Evolutionary conservation across 2,797 vertebrate genomes (phyloP).

Genomic region (Enteromius viviparus): DNA sequence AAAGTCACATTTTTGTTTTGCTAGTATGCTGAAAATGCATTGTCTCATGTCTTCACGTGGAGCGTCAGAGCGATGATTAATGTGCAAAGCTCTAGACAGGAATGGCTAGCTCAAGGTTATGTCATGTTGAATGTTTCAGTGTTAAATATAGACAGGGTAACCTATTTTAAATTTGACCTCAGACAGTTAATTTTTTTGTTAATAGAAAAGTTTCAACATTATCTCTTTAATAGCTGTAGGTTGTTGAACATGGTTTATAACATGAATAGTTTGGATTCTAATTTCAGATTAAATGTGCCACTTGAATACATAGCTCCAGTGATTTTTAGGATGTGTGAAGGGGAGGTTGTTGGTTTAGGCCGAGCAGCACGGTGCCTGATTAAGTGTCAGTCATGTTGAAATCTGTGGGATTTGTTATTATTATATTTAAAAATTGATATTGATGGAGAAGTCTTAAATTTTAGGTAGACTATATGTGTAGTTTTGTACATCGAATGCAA

Average conservation of each 20-base stretch:
- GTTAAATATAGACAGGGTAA: not conserved
- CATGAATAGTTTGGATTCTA: not conserved
- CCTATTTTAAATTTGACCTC: not conserved
- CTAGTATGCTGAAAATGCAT: not conserved
- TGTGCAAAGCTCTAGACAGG: not conserved
- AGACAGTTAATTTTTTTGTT: not conserved
- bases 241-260: not conserved
- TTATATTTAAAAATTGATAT: not conserved
- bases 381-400: not conserved
- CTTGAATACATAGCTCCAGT: not conserved
- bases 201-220: not conserved
- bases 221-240: not conserved
- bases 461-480: not conserved
- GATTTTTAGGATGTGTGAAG: not conserved
- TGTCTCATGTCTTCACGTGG: not conserved
- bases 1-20: not conserved
- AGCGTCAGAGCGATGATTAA: not conserved
- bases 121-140: not conserved
- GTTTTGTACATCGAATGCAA: not conserved
- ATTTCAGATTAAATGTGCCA: not conserved
- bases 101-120: constrained; percentile 11
- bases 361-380: not conserved
- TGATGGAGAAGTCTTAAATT: not conserved
- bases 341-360: not conserved
- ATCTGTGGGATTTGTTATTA: not conserved